Evolutionary conservation across 1,140 invertebrate genomes (phyloP).

Genomic region (Arctopsyche grandis): DNA sequence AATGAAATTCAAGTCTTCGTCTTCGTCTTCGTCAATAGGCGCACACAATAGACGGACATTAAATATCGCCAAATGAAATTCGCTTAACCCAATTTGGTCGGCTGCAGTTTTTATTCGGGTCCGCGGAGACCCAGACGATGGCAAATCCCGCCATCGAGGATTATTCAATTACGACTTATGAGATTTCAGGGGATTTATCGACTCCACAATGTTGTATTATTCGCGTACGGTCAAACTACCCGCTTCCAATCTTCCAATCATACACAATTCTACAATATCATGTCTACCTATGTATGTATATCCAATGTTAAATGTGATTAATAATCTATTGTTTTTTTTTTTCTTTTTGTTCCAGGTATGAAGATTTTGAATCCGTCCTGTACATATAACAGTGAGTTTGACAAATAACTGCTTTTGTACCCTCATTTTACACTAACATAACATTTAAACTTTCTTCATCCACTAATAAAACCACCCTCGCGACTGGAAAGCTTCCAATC

Average conservation of each 20-base stretch:
- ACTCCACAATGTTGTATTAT: not conserved
- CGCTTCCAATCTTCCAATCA: not conserved
- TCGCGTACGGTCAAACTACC: not conserved
- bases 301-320: too few species aligned
- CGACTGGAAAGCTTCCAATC: too few species aligned
- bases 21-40: not conserved
- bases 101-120: conserved; percentile 20
- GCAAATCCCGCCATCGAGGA: conserved; percentile 9
- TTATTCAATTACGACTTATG: conserved; percentile 24
- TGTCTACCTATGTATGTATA: too few species aligned
- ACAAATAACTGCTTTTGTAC: too few species aligned
- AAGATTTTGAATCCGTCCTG: too few species aligned
- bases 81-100: conserved; percentile 42
- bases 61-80: conserved; percentile 36
- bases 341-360: too few species aligned
- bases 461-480: too few species aligned
- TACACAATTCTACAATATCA: too few species aligned
- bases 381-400: too few species aligned
- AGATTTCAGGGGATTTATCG: conserved; percentile 2
- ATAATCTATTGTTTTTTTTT: too few species aligned
- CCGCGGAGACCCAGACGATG: not conserved
- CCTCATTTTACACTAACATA: too few species aligned
- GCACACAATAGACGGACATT: conserved; percentile 7
- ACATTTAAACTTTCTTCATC: too few species aligned
- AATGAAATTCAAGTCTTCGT: conserved; percentile 34